Base-by-base conservation (phyloP, 2,113 vertebrate species). In the Cyprinus carpio region DNA sequence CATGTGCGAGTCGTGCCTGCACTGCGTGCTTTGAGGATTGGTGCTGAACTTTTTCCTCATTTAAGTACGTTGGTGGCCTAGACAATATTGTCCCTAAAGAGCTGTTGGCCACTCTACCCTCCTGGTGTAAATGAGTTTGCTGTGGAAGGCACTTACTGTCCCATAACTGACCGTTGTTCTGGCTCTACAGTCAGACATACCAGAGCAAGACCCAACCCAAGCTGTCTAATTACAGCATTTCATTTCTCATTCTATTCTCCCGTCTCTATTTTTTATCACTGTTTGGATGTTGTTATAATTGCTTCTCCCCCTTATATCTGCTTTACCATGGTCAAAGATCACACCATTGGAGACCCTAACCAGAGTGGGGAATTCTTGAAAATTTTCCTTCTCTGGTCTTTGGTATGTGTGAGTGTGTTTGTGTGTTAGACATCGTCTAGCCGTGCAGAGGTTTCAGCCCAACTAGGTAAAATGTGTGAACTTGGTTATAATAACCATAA, bases 141-240 rank as follows among this genome's bases (percentile, higher is more conserved):
- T 86, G 76, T 72, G 64, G 75, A 80, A 78, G 83, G 65, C 31
- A 72, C 49, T 78, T 31, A 40, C 9, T 88, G 84, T 31, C 77
- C 85, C 9, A 15, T 58, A n/a, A 51, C 31, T 85, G 78, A 85
- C 83, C 49, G 27, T 64, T n/a, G 51, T 23, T 67, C 60, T 89
- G 88, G 81, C 86, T 77, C 71, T 46, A 43, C 65, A 86, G 11
- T 87, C 86, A 89, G 86, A 89, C 88, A 89, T 89, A 89, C 88
- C 86, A 77, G 34, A 46, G 67, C 72, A 49, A 49, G 20, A 67
- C 27, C 31, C 40, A 62, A 43, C 74, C 78, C 31, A 34, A 81
- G 71, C 72, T 56, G 64, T 75, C 58, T 54, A 72, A 82, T 71
- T 49, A 72, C 51, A 37, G 58, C 62, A n/a, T 64, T 81, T 65